Evolutionary conservation across 2,113 vertebrate species (phyloP).

Genomic region (Tupaia tana): DNA sequence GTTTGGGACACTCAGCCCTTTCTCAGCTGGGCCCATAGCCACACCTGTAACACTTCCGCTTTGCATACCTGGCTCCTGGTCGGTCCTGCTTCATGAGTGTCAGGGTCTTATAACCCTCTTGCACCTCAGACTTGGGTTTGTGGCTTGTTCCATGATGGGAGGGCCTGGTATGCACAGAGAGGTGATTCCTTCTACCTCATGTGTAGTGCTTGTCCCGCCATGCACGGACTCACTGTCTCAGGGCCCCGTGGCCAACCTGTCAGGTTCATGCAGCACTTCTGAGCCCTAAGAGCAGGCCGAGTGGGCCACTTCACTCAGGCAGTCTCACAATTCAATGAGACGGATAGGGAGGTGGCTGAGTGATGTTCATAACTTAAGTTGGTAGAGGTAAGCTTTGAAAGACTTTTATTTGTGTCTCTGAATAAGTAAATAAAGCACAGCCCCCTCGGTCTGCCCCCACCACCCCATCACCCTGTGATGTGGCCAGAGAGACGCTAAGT

Average conservation of each 20-base stretch:
- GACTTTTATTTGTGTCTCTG: background rate
- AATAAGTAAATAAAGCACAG: background rate
- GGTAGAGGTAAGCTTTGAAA: slow-evolving; percentile 8
- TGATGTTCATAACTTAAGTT: background rate
- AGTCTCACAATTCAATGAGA: background rate
- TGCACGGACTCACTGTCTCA: background rate
- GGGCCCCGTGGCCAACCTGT: background rate
- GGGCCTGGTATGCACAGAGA: background rate
- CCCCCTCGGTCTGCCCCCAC: background rate
- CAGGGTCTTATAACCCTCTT: no score
- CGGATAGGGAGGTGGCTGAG: background rate
- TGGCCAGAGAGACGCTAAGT: slow-evolving; percentile 29
- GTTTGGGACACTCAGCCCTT: no score
- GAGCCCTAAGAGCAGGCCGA: background rate
- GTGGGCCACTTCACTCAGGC: background rate
- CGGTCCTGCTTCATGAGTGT: no score
- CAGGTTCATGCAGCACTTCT: background rate
- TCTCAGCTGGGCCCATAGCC: no score
- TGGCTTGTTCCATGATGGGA: background rate
- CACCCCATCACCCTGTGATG: slow-evolving; percentile 42
- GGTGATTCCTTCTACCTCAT: background rate
- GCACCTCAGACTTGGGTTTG: background rate
- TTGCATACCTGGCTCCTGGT: no score
- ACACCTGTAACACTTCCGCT: no score
- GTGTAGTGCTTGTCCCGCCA: background rate